Evolutionary conservation across 2,113 vertebrate genomes (phyloP), one percentile per base, ranked within the genome.

Genomic region (Salvelinus fontinalis): DNA sequence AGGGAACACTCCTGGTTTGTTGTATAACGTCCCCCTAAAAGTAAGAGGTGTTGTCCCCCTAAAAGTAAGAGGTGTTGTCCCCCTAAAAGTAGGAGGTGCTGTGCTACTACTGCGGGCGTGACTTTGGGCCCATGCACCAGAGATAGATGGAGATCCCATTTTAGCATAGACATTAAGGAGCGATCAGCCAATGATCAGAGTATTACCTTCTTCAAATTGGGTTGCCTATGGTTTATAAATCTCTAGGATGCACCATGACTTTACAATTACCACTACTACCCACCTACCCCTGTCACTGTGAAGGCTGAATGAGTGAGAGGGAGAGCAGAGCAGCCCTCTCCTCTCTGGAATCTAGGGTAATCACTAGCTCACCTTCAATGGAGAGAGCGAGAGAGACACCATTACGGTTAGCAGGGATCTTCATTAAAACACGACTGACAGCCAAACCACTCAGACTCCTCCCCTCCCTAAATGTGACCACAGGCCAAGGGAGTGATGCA

Each of bases 401-500:
- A 70, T 68, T 78, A 73, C 68, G 13, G 39, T 27, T 57, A 74
- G 59, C 44, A 67, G 51, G 51, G 34, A 51, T 39, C 71, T 79
- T 79, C 64, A 86, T 81, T 81, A 75, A 67, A 74, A 73, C 49
- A 20, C 29, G n/a, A 66, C 70, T 44, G 48, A 84, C 74, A 78
- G 81, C 44, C 64, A 69, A 67, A 68, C 76, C 79, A 49, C 54
- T 74, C 74, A 11, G 68, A 51, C 20, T 14, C 67, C 64, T 49
- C 54, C 26, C 16, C 18, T 24, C 62, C 14, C 62, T 60, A 69
- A 77, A 65, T 65, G 75, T 66, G 29, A 60, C 44, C 26, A 29
- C 51, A 68, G 54, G 51, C 29, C 31, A 71, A 44, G 5, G 26
- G 49, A 67, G 49, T 71, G 27, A 31, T 62, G 48, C 44, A 31